Percentiles rank a stretch among this genome's conserved stretches.
phyloP scores from a whole-genome alignment of 2,888 invertebrate species.

The Troides aeacus region DNA sequence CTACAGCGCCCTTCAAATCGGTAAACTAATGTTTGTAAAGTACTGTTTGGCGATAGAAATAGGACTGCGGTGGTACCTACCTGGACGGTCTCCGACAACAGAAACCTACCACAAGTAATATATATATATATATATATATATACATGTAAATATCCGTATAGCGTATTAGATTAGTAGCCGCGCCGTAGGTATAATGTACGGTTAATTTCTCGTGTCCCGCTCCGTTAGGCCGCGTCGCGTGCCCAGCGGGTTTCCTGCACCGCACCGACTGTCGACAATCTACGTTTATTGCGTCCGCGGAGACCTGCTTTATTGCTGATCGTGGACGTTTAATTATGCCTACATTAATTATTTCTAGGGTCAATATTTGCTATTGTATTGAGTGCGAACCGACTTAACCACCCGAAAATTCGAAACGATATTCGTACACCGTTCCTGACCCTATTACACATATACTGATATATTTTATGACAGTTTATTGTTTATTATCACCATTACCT shows the following conservation, averaged over 20 bases:
- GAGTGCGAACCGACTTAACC: not conserved
- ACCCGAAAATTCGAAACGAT: not conserved
- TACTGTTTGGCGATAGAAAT: too few species aligned
- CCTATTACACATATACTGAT: not conserved
- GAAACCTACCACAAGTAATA: too few species aligned
- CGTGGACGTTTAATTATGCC: constrained; percentile 15
- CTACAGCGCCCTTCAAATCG: too few species aligned
- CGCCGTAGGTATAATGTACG: constrained; percentile 68
- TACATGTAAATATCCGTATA: constrained; percentile 35
- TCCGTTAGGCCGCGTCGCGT: constrained; percentile 73
- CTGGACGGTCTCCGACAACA: too few species aligned
- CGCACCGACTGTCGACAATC: constrained; percentile 54
- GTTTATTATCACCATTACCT: not conserved
- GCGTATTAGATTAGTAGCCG: constrained; percentile 59
- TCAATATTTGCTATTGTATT: constrained; percentile 4
- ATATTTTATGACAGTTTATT: not conserved
- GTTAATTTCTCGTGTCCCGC: constrained; percentile 76
- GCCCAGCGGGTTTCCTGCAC: constrained; percentile 66
- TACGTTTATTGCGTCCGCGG: constrained; percentile 36
- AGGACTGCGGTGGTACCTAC: too few species aligned
- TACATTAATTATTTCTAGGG: constrained; percentile 3
- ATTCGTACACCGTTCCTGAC: not conserved
- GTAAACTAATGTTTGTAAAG: too few species aligned
- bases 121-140: not conserved
- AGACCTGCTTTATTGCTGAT: constrained; percentile 35